Evolutionary conservation across 2,113 vertebrate species (phyloP).

Genomic region (Cyprinodon variegatus): DNA sequence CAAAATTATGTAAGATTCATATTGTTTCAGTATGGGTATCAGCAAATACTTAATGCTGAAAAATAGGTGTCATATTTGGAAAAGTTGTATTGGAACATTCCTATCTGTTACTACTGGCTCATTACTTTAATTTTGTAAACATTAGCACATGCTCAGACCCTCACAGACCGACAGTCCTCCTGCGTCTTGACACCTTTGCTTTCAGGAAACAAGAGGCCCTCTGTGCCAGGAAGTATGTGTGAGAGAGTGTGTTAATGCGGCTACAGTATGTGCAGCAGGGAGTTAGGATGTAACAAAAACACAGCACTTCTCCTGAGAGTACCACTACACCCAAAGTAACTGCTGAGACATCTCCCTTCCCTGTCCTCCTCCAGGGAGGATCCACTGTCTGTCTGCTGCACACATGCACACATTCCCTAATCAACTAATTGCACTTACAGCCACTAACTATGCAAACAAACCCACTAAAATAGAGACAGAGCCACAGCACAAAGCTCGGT

Average conservation of each 20-base stretch:
- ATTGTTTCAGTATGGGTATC: no score
- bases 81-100: no score
- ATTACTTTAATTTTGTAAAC: no score
- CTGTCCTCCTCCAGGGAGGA: slow-evolving; percentile 48
- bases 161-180: slow-evolving; percentile 21
- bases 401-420: slow-evolving; percentile 46
- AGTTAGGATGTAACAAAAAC: slow-evolving; percentile 75
- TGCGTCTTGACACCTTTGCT: slow-evolving; percentile 55
- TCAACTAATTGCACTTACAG: slow-evolving; percentile 74
- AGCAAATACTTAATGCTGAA: no score
- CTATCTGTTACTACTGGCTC: no score
- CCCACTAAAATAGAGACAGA: slow-evolving; percentile 71
- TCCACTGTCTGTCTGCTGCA: slow-evolving; percentile 33
- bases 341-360: slow-evolving; percentile 75
- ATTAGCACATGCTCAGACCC: background rate
- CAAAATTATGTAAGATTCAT: no score
- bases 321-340: slow-evolving; percentile 60
- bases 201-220: slow-evolving; percentile 61
- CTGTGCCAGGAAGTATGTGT: slow-evolving; percentile 37
- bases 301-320: slow-evolving; percentile 62
- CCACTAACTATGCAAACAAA: slow-evolving; percentile 77
- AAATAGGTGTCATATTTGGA: no score
- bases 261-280: slow-evolving; percentile 40
- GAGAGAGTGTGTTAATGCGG: slow-evolving; percentile 11
- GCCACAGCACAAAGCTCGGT: slow-evolving; percentile 63